Evolutionary conservation across 2,888 invertebrate genomes (phyloP), one percentile per base, ranked within the genome.

Genomic region (Pachycephus smyrnensis): DNA sequence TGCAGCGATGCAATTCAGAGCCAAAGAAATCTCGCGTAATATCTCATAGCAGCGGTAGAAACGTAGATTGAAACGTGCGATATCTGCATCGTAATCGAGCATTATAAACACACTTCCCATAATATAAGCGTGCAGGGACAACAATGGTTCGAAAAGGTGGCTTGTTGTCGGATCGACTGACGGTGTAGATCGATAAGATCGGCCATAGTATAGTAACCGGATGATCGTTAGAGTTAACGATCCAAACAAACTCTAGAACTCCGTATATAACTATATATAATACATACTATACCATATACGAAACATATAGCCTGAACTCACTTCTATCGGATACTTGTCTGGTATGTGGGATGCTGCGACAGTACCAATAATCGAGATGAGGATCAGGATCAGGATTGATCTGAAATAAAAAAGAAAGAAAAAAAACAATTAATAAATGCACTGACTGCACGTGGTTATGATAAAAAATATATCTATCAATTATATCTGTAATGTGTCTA

Each of bases 271-370:
- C 9, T 23, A 40, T 55, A 40, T 40, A 40, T 15, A 23, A 55
- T 55, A 0, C 55, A 55, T 55, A 55, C 55, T 55, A 23, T 55
- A 55, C 55, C 55, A 55, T 55, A 23, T 23, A 55, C 9, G 55
- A 55, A 23, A n/a, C n/a, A n/a, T 23, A 55, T 55, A 55, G 23
- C 55, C 55, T 55, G 55, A 31, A 84, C 84, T 90, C 84, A 90
- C 90, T 84, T 90, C 88, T 75, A 90, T 89, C 73, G 89, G 90
- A 85, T 90, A 90, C 81, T 90, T 90, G 79, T 89, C 89, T 68
- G 89, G 89, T 79, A 89, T 85, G 83, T 87, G 86, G 15, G 86
- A 84, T 71, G 85, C 84, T 75, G 85, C 87, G 77, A 87, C 85
- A 55, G 55, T 55, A 75, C 84, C 82, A 78, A 84, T 81, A 78